A percentile compares a stretch with the other conserved stretches of the same genome.
Evolutionary conservation across 2,888 invertebrate genomes (phyloP).

Genomic region (Eilema caniola): DNA sequence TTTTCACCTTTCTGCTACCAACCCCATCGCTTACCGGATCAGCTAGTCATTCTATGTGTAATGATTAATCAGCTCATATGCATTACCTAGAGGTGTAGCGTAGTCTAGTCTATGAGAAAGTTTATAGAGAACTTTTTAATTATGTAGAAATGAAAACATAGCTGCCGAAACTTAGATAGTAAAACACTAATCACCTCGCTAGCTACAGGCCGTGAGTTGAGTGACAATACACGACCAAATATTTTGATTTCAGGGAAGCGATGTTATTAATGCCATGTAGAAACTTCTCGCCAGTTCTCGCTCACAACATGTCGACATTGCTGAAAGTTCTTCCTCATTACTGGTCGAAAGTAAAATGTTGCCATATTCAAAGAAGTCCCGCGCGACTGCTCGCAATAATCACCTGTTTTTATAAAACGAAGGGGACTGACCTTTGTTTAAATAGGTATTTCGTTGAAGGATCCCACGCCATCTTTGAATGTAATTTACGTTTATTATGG

Average conservation of each 20-base stretch:
- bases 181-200: neutral
- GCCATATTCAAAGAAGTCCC: conserved; percentile 24
- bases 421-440: conserved; percentile 29
- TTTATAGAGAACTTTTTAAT: neutral
- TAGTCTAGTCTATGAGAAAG: neutral
- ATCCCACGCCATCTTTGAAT: conserved; percentile 14
- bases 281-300: conserved; percentile 25
- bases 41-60: no score
- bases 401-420: conserved; percentile 26
- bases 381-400: conserved; percentile 20
- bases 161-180: neutral
- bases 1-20: no score
- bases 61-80: no score
- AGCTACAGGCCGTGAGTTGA: neutral
- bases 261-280: conserved; percentile 18
- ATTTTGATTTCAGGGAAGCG: conserved; percentile 6
- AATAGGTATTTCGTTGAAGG: conserved; percentile 21
- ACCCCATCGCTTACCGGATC: no score
- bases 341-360: conserved; percentile 25
- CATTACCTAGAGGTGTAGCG: neutral
- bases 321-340: conserved; percentile 35
- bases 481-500: conserved; percentile 23
- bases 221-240: neutral
- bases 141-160: neutral
- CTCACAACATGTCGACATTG: conserved; percentile 14